Evolutionary conservation across 2,888 invertebrate genomes (phyloP).

Genomic region (Taenaris catops): DNA sequence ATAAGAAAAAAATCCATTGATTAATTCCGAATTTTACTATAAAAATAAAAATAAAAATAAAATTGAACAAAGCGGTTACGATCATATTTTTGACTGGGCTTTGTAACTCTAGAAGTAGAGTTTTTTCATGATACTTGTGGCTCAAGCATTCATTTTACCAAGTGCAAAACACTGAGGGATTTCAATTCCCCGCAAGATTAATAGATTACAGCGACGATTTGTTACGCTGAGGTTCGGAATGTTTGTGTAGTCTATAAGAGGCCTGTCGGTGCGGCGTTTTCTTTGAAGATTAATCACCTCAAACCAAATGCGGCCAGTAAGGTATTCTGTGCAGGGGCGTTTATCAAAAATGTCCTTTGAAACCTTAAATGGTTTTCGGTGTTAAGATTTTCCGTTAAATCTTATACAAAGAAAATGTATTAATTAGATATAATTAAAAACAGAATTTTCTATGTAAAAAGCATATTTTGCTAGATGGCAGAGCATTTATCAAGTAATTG

Average conservation of each 20-base stretch:
- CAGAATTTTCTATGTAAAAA: no score
- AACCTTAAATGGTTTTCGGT: not conserved
- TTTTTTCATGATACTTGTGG: no score
- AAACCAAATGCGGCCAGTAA: constrained; percentile 11
- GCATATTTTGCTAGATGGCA: no score
- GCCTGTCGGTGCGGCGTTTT: constrained; percentile 8
- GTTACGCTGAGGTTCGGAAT: constrained; percentile 18
- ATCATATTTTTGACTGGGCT: no score
- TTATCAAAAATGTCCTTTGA: constrained; percentile 10
- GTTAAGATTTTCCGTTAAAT: not conserved
- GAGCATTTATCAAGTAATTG: no score
- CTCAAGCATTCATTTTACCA: not conserved
- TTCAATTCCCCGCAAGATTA: constrained; percentile 26
- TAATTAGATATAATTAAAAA: constrained; percentile 17
- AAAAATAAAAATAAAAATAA: no score
- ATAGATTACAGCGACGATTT: constrained; percentile 28
- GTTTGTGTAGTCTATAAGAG: constrained; percentile 23
- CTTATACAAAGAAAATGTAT: not conserved
- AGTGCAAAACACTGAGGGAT: not conserved
- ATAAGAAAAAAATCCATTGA: no score
- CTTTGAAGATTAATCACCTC: constrained; percentile 30
- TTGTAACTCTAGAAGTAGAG: no score
- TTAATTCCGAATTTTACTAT: no score
- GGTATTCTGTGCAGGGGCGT: constrained; percentile 13
- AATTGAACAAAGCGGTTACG: no score